Evolutionary conservation across 2,113 vertebrate species (phyloP).

Genomic region (Erythrolamprus reginae): DNA sequence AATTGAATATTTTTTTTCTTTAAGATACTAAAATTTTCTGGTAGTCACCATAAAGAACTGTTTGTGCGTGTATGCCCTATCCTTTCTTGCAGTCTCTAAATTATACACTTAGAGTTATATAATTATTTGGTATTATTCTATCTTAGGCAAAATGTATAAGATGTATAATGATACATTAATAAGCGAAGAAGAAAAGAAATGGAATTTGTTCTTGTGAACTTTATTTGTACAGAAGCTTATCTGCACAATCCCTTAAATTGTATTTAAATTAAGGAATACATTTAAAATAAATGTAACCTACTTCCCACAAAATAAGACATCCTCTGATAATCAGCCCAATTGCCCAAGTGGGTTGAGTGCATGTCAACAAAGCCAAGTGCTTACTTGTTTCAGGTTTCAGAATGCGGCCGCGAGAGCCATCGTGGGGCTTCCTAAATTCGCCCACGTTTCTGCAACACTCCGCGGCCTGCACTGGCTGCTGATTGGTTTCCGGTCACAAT

Average conservation of each 20-base stretch:
- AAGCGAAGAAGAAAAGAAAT: background rate
- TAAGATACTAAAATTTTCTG: background rate
- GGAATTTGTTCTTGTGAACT: background rate
- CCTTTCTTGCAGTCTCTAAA: background rate
- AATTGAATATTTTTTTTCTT: too few species aligned
- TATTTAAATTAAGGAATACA: background rate
- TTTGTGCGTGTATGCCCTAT: background rate
- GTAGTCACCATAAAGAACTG: background rate
- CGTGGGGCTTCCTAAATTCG: too few species aligned
- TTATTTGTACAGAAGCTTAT: background rate
- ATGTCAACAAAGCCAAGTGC: too few species aligned
- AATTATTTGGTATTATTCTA: background rate
- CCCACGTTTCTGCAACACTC: too few species aligned
- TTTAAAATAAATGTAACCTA: background rate
- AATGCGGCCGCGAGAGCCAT: too few species aligned
- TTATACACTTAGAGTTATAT: background rate
- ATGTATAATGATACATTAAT: background rate
- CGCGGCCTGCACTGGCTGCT: too few species aligned
- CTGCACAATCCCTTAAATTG: background rate
- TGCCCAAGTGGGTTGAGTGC: too few species aligned
- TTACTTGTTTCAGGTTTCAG: too few species aligned
- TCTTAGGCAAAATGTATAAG: background rate
- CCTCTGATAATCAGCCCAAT: too few species aligned
- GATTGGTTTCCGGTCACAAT: too few species aligned
- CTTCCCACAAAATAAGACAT: too few species aligned